These are phyloP conservation scores for Spinibarbus caldwelli DNA, from an alignment of 2,797 vertebrate genomes.

Conservation along the genomic window DNA sequence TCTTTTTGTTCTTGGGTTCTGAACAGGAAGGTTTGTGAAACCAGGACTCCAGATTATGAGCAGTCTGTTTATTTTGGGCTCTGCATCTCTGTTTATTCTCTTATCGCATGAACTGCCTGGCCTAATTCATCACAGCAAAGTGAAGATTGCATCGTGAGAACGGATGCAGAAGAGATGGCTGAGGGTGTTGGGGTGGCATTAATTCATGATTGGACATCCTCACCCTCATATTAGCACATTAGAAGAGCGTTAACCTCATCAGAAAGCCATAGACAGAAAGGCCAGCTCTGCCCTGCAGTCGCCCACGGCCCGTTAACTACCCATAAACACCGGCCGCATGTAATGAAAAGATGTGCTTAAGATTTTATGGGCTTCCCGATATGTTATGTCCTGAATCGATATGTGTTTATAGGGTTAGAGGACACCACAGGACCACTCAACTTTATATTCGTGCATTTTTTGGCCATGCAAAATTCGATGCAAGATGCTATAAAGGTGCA, in stretches of 20 bases:
- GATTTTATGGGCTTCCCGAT: slow-evolving; percentile 28
- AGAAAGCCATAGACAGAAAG: slow-evolving; percentile 70
- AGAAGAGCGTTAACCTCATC: slow-evolving; percentile 67
- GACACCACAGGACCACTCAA: background rate
- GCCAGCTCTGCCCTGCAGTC: slow-evolving; percentile 66
- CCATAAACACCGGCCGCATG: slow-evolving; percentile 32
- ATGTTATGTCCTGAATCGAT: background rate
- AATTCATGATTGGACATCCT: slow-evolving; percentile 53
- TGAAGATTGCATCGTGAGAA: background rate
- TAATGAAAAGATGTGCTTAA: slow-evolving; percentile 47
- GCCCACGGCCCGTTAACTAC: slow-evolving; percentile 60
- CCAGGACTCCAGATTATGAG: slow-evolving; percentile 9
- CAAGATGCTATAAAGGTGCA: background rate
- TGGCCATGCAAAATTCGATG: background rate
- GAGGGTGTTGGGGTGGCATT: slow-evolving; percentile 41
- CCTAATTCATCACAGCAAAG: background rate
- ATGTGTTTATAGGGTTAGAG: background rate
- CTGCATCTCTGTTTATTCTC: background rate
- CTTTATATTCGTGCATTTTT: background rate
- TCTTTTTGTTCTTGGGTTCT: background rate
- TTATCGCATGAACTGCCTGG: slow-evolving; percentile 12
- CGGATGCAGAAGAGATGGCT: slow-evolving; percentile 17
- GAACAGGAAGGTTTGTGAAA: background rate
- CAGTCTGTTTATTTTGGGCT: slow-evolving; percentile 15
- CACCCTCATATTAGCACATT: slow-evolving; percentile 62